These are phyloP conservation scores for Falco concolor DNA, from an alignment of 2,797 vertebrate genomes.

Conservation along the genomic window DNA sequence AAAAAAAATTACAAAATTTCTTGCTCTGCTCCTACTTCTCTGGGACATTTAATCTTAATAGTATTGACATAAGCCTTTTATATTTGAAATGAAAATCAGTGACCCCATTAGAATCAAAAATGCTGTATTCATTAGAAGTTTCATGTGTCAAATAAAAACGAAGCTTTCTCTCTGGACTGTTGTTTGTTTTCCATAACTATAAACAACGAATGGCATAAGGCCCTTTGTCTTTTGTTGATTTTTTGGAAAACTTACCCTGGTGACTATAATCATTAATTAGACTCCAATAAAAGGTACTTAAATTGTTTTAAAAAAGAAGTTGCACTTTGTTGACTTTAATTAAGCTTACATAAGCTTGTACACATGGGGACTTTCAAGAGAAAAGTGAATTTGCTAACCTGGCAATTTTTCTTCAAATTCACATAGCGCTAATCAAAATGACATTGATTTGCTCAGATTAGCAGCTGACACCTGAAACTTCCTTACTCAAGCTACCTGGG, in stretches of 20 bases:
- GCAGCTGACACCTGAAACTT: not conserved
- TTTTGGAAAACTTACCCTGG: not conserved
- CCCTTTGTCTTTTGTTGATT: not conserved
- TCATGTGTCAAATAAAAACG: not conserved
- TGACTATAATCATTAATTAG: not conserved
- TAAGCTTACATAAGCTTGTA: not conserved
- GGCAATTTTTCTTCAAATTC: slow-evolving; percentile 20
- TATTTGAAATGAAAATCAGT: not conserved
- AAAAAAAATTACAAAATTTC: not conserved
- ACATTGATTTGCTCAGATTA: slow-evolving; percentile 29
- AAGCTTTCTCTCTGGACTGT: not conserved
- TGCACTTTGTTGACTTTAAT: slow-evolving; percentile 8
- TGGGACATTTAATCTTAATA: not conserved
- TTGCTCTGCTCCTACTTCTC: not conserved
- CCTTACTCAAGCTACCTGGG: not conserved
- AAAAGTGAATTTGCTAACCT: not conserved
- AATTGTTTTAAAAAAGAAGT: not conserved
- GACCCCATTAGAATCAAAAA: not conserved
- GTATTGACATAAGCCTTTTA: not conserved
- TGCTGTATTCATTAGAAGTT: not conserved
- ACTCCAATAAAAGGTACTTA: not conserved
- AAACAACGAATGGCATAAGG: not conserved
- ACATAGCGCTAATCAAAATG: not conserved
- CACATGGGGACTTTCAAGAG: not conserved
- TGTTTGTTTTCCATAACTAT: not conserved